Evolutionary conservation across 2,888 invertebrate genomes (phyloP).

Genomic region (Drosophila paracracens): DNA sequence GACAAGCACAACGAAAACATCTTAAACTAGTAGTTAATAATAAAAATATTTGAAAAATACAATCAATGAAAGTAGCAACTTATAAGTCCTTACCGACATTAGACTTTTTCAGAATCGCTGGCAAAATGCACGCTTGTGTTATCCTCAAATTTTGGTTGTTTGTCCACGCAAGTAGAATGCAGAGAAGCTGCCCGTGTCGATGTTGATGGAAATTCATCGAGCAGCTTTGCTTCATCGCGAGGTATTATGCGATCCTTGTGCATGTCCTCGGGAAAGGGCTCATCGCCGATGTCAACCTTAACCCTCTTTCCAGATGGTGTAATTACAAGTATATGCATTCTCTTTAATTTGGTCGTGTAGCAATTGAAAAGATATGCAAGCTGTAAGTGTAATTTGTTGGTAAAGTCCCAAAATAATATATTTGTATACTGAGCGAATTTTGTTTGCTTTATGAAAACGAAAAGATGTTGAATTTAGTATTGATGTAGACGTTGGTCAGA

Average conservation of each 20-base stretch:
- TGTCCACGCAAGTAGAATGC: neutral
- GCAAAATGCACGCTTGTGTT: neutral
- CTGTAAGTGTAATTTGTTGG: slow-evolving; percentile 46
- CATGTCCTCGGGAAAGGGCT: slow-evolving; percentile 4
- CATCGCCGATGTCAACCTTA: slow-evolving; percentile 50
- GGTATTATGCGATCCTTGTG: slow-evolving; percentile 2
- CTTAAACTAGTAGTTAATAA: neutral
- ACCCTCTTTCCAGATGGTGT: slow-evolving; percentile 58
- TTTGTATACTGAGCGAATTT: slow-evolving; percentile 34
- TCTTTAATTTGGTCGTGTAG: neutral
- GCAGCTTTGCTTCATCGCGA: neutral
- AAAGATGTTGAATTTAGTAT: neutral
- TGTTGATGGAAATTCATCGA: slow-evolving; percentile 14
- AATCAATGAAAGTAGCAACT: neutral
- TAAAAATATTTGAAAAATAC: no score
- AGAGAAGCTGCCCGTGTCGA: neutral
- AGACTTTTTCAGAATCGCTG: neutral
- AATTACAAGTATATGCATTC: slow-evolving; percentile 64
- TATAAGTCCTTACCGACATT: neutral
- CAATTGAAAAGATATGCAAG: slow-evolving; percentile 30
- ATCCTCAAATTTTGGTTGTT: neutral
- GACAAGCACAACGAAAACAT: slow-evolving; percentile 3
- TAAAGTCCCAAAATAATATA: slow-evolving; percentile 38
- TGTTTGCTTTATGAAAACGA: slow-evolving; percentile 6
- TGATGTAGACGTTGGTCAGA: neutral